phyloP scores from a whole-genome alignment of 2,113 vertebrate species.

The Oryctolagus cuniculus region mOryCun1.1 NC_091442.1:17163501-17164000 shows the following conservation, averaged over 20 bases:
- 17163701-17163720: not conserved
- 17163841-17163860: not conserved
- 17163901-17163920: no score
- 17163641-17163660: not conserved
- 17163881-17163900: no score
- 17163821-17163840: not conserved
- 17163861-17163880: no score
- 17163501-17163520: not conserved
- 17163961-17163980: no score
- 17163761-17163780: not conserved
- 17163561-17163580: not conserved
- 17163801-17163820: not conserved
- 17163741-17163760: not conserved
- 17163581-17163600: not conserved
- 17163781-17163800: not conserved
- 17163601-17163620: not conserved
- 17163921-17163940: no score
- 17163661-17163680: not conserved
- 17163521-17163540: not conserved
- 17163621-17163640: not conserved
- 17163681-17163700: not conserved
- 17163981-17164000: no score
- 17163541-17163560: not conserved
- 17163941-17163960: no score
- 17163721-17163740: not conserved